Base-by-base conservation (phyloP, 2,797 vertebrate genomes). In the Sardinella longiceps region DNA sequence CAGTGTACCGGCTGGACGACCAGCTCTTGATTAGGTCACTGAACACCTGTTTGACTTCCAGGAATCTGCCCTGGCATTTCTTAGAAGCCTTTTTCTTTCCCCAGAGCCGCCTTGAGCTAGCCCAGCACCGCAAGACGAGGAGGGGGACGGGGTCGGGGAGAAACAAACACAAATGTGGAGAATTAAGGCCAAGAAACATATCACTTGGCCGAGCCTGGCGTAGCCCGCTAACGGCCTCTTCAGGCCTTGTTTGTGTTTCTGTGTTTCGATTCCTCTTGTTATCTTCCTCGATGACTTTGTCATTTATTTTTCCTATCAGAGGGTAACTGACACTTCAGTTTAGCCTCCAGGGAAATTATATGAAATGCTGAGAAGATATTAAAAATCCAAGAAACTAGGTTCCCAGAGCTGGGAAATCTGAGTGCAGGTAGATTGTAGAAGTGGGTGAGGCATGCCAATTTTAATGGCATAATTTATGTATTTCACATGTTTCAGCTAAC, bases 401-500 rank as follows among this genome's bases (percentile, higher is more conserved):
- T 28, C 28, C 63, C 63, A 70, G 30, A 37, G 63, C 28, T 11
- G 30, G 2, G 63, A 0, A 33, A 30, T 70, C 63, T 37, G n/a
- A 37, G 30, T 12, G 3, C 63, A n/a, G n/a, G n/a, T n/a, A n/a
- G n/a, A n/a, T n/a, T n/a, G n/a, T n/a, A n/a, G n/a, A n/a, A 70
- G 63, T 70, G 30, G 30, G 30, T 0, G 14, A 30, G 63, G 28
- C 63, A 7, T 63, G 58, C 10, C 23, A 14, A 63, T 51, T 60
- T 77, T 84, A 86, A 84, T 87, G 83, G 82, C 83, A 83, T 87
- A 85, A 87, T 87, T 84, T 80, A 85, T 87, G 81, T 81, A 82
- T 87, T 83, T 87, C 81, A 84, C n/a, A n/a, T n/a, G n/a, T n/a
- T n/a, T 58, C 74, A 70, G 63, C 63, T 70, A 66, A 81, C 83